These are phyloP conservation scores for Varanus salvator DNA, from an alignment of 2,113 vertebrate species.

Conservation along the genomic window DNA sequence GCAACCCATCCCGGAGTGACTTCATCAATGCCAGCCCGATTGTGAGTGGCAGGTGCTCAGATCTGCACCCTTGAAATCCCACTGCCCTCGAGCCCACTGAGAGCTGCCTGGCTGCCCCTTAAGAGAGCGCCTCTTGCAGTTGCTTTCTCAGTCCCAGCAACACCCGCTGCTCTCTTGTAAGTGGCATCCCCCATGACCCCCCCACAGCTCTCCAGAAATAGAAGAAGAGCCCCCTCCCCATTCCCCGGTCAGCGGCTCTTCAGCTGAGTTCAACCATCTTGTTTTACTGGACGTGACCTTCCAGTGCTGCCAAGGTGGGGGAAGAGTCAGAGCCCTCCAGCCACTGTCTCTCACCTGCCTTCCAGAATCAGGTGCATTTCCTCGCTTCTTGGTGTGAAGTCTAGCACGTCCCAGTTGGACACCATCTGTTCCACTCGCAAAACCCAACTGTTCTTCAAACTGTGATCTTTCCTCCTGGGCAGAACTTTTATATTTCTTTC, in stretches of 20 bases:
- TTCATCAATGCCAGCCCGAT: conserved; percentile 98
- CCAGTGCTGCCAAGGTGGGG: neutral
- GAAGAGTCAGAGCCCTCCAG: neutral
- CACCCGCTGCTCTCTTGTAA: neutral
- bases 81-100: neutral
- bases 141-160: neutral
- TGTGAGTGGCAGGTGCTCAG: conserved; percentile 78
- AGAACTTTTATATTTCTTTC: neutral
- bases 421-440: neutral
- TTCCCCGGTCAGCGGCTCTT: neutral
- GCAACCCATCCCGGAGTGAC: conserved; percentile 88
- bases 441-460: neutral
- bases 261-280: neutral
- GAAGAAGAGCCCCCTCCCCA: neutral
- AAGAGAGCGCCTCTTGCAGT: neutral
- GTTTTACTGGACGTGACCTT: neutral
- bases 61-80: too few species aligned
- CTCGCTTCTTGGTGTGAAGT: conserved; percentile 16
- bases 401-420: conserved; percentile 5
- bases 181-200: neutral
- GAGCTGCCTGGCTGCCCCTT: neutral
- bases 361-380: conserved; percentile 2
- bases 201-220: neutral
- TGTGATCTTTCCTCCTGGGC: neutral
- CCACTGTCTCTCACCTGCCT: conserved; percentile 8